phyloP scores from a whole-genome alignment of 2,113 vertebrate genomes.

The Sigmodon hispidus region DNA sequence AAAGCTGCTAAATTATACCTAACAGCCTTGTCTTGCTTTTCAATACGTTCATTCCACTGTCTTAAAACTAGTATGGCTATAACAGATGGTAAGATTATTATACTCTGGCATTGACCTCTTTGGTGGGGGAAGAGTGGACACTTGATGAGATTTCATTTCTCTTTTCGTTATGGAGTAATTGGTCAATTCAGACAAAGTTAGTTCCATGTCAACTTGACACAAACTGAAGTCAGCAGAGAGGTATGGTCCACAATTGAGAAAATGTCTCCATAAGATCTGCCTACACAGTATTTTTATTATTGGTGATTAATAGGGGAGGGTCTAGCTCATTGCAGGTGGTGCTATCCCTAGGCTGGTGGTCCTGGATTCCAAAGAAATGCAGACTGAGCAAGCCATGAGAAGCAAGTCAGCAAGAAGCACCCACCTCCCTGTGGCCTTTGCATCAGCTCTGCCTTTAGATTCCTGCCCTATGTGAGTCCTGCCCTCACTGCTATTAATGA shows the following conservation, averaged over 20 bases:
- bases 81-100: background rate
- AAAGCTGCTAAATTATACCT: background rate
- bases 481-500: background rate
- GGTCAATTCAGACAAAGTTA: background rate
- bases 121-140: no score
- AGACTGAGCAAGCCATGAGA: background rate
- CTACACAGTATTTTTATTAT: background rate
- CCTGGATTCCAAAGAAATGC: background rate
- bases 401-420: background rate
- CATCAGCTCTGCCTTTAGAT: background rate
- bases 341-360: background rate
- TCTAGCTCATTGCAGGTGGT: background rate
- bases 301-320: background rate
- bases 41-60: background rate
- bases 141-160: background rate
- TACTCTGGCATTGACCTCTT: background rate
- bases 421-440: background rate
- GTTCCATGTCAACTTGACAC: background rate
- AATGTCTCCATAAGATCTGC: background rate
- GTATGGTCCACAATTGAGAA: background rate
- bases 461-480: background rate
- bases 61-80: background rate
- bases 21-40: background rate
- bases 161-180: background rate
- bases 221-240: background rate